Conservation (phyloP, 2,888 invertebrate species). For the Seira sanloemensis region DNA sequence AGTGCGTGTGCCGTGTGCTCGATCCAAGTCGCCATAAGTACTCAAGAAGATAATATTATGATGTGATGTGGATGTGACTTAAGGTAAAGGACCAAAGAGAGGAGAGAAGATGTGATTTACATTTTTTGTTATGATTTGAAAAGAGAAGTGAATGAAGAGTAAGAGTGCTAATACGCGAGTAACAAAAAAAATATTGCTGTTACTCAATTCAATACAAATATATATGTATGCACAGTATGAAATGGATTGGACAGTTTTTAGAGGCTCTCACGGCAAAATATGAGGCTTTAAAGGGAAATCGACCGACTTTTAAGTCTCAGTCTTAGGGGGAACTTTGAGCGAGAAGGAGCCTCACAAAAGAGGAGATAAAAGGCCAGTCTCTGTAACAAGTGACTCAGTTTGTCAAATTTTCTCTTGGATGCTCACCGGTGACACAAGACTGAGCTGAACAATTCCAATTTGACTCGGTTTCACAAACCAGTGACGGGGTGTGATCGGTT, state of each 20-base stretch:
- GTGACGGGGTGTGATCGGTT: too few relatives aligned
- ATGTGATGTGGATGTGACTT: neutral
- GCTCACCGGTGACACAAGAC: neutral
- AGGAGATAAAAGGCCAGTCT: neutral
- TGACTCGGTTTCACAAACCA: constrained; percentile 42
- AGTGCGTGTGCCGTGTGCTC: too few relatives aligned
- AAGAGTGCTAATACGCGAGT: neutral
- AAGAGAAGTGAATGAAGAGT: neutral
- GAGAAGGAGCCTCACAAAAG: constrained; percentile 11
- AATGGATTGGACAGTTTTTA: constrained; percentile 28
- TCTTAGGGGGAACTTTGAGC: constrained; percentile 25
- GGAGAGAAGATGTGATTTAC: neutral
- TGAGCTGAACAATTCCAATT: constrained; percentile 21
- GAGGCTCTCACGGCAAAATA: too few relatives aligned
- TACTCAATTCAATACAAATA: neutral
- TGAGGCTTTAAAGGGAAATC: constrained; percentile 54
- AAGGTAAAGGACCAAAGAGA: neutral
- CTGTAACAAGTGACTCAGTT: neutral
- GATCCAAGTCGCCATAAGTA: too few relatives aligned
- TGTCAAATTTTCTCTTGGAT: neutral
- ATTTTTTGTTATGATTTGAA: constrained; percentile 22
- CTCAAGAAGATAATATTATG: too few relatives aligned
- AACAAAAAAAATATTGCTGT: too few relatives aligned
- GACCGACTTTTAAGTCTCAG: constrained; percentile 34
- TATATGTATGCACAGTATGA: constrained; percentile 5